Evolutionary conservation across 2,888 invertebrate species (phyloP), one percentile per base, ranked within the genome.

Genomic region (Drosophila melanosoma): DNA sequence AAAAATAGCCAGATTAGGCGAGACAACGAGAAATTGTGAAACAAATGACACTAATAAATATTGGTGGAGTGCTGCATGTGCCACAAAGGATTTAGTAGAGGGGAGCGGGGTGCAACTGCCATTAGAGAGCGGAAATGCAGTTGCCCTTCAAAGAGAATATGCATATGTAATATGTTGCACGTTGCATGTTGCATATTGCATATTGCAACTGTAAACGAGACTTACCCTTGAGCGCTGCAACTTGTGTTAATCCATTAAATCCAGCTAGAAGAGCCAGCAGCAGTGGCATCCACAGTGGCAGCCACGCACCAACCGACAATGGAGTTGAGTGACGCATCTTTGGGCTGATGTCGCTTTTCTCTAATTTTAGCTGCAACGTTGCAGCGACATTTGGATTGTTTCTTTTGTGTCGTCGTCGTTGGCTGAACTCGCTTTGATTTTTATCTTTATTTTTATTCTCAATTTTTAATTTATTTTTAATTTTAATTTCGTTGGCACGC

Each of bases 201-300:
- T 20, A 60, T 26, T 63, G 57, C 54, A 54, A 23, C 54, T 11
- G 57, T 12, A 15, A 33, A 20, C 52, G 64, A 75, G 68, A 91
- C 91, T 91, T 91, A 91, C 91, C 91, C 92, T 91, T 91, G 87
- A 91, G 92, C 81, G 92, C 92, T 73, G 90, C 86, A 85, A 91
- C 92, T 87, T 85, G 85, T 81, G 89, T 87, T 89, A 92, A 91
- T 91, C 92, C 91, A 90, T 89, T 87, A 91, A 92, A 92, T 89
- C 91, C 90, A 81, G 87, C 83, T 73, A 83, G 75, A 60, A 66
- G 65, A 53, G 79, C 76, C 74, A 88, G 70, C 71, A 87, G 68
- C 78, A 88, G 10, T 40, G 40, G 51, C 45, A 38, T 52, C 49
- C 26, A 61, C 45, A 15, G 72, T 53, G 75, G 80, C 74, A 86